These are phyloP conservation scores for Drosophila yakuba DNA, from an alignment of 1,140 invertebrate species.

Conservation along the genomic window DNA sequence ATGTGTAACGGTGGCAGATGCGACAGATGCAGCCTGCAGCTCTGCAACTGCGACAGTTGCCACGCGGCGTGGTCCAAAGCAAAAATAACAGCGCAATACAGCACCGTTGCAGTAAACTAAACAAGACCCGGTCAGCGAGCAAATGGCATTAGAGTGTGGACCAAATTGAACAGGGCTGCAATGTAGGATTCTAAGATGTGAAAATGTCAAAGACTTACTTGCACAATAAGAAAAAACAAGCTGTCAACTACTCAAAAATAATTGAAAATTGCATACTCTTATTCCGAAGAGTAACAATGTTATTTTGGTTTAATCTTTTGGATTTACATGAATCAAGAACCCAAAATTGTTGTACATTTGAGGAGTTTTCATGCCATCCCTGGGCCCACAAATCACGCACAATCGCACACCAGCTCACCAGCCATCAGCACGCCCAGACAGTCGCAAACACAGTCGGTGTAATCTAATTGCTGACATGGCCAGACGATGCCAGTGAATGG, in stretches of 20 bases:
- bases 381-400: conserved; percentile 42
- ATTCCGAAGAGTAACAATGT: no score
- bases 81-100: conserved; percentile 11
- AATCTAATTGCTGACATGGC: conserved; percentile 66
- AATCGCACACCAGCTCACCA: conserved; percentile 25
- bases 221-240: no score
- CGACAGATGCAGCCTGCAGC: conserved; percentile 31
- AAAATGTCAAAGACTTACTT: neutral
- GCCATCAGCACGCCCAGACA: conserved; percentile 29
- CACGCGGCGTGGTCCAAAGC: conserved; percentile 16
- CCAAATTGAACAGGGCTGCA: conserved; percentile 32
- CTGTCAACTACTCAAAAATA: no score
- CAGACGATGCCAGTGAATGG: conserved; percentile 47
- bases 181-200: neutral
- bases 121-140: conserved; percentile 44
- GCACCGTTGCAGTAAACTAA: conserved; percentile 55
- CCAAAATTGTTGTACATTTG: no score
- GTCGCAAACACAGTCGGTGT: conserved; percentile 37
- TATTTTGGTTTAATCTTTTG: no score
- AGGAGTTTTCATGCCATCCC: conserved; percentile 8
- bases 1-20: conserved; percentile 45
- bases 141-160: conserved; percentile 25
- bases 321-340: no score
- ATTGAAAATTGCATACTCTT: no score
- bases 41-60: conserved; percentile 42